Evolutionary conservation across 1,140 invertebrate genomes (phyloP).

Genomic region (Bombus superbus): DNA sequence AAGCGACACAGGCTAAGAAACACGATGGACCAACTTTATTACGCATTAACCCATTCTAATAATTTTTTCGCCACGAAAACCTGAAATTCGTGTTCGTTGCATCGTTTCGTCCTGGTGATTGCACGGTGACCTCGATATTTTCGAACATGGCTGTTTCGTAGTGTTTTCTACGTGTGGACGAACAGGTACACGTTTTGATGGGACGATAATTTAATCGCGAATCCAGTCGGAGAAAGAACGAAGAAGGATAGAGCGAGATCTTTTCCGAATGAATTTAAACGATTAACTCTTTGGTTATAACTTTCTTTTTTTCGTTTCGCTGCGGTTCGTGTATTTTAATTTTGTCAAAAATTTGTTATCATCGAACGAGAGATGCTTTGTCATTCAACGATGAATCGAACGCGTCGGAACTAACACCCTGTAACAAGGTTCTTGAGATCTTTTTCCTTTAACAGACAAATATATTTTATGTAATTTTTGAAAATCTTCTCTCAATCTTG

Average conservation of each 20-base stretch:
- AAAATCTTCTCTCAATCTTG: not conserved
- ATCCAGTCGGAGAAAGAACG: not conserved
- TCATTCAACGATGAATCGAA: too few species aligned
- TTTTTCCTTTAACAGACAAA: too few species aligned
- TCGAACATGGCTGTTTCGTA: not conserved
- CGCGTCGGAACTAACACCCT: too few species aligned
- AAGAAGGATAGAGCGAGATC: not conserved
- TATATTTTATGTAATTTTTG: not conserved
- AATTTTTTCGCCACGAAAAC: constrained; percentile 48
- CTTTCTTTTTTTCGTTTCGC: not conserved
- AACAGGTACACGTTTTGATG: not conserved
- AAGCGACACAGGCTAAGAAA: constrained; percentile 53
- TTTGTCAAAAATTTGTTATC: too few species aligned
- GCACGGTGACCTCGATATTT: constrained; percentile 11
- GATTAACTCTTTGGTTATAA: not conserved
- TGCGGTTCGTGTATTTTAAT: not conserved
- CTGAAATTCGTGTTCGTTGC: constrained; percentile 61
- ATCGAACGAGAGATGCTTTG: too few species aligned
- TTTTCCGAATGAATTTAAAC: not conserved
- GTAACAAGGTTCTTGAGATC: too few species aligned
- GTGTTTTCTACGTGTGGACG: not conserved
- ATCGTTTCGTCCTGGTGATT: not conserved
- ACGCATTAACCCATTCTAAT: constrained; percentile 62
- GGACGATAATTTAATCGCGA: not conserved
- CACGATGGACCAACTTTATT: constrained; percentile 60